Percentiles rank a stretch among this genome's conserved stretches.
phyloP scores from a whole-genome alignment of 2,888 invertebrate species.

The Eulithis prunata region DNA sequence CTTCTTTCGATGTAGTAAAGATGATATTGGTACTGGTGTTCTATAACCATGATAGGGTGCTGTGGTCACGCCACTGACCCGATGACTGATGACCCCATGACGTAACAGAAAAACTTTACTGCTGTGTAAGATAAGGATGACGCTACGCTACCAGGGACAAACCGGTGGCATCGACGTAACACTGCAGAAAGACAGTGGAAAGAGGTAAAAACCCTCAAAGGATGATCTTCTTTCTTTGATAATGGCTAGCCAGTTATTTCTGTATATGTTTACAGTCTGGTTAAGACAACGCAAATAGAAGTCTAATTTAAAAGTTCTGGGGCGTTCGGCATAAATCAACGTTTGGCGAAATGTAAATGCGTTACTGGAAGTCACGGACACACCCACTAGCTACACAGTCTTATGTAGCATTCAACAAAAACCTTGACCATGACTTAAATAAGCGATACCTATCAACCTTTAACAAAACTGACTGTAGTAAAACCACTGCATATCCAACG shows the following conservation, averaged over 20 bases:
- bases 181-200: background rate
- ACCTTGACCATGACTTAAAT: constrained; percentile 1
- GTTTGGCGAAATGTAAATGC: background rate
- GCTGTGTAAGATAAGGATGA: too few species aligned
- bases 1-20: background rate
- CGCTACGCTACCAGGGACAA: background rate
- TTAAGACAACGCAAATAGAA: background rate
- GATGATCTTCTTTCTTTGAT: background rate
- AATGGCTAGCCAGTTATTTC: background rate
- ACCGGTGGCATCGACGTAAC: too few species aligned
- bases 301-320: constrained; percentile 8
- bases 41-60: background rate
- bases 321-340: background rate
- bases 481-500: too few species aligned
- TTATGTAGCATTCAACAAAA: background rate
- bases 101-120: too few species aligned
- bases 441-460: background rate
- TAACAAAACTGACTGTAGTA: too few species aligned
- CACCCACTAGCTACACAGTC: background rate
- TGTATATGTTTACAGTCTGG: background rate
- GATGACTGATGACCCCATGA: too few species aligned
- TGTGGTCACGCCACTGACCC: background rate
- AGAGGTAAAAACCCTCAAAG: background rate
- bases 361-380: background rate
- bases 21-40: background rate